Base-by-base conservation (phyloP, 1,140 invertebrate species). In the Drosophila ohnishii region DNA sequence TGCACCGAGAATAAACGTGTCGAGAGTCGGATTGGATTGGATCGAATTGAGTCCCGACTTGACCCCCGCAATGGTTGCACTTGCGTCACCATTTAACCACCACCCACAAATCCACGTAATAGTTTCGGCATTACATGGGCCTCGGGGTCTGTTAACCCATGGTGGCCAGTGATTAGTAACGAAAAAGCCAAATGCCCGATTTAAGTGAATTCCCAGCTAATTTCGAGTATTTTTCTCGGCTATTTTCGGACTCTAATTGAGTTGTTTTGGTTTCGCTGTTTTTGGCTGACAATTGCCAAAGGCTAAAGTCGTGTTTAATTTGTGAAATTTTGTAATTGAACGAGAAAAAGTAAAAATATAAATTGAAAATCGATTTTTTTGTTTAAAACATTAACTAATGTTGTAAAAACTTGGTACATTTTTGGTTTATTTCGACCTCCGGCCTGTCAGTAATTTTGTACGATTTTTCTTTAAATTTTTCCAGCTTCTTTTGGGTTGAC, bases 1-100 rank as follows among this genome's bases (percentile, higher is more conserved):
- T 87, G 70, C 77, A 75, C 59, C 53, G 69, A 72, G 78, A 74
- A 78, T 58, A 71, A 55, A 63, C 72, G 62, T 75, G 61, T 32
- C 53, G 34, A 50, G 30, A 32, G 25, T 50, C 32, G 50, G 37
- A 40, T 63, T 45, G 37, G 45, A 67, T 50, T n/a, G 45, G 48
- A 61, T 53, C 61, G 48, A 55, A 57, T 56, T 14, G 37, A 63
- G 60, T 75, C 39, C 28, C 50, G 40, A 70, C 48, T 71, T 66
- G 50, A 69, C 51, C 67, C 64, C 50, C 32, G 30, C 45, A 47
- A 32, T 67, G 42, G 59, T 69, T 73, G 78, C 73, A 85, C 63
- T 86, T 86, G 63, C 81, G 81, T 86, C 81, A 85, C 64, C 35
- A 19, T 47, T n/a, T 25, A 47, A 25, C 45, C 37, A 22, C 35